Base-by-base conservation (phyloP, 2,888 invertebrate genomes). In the Listrodromus nycthemerus region DNA sequence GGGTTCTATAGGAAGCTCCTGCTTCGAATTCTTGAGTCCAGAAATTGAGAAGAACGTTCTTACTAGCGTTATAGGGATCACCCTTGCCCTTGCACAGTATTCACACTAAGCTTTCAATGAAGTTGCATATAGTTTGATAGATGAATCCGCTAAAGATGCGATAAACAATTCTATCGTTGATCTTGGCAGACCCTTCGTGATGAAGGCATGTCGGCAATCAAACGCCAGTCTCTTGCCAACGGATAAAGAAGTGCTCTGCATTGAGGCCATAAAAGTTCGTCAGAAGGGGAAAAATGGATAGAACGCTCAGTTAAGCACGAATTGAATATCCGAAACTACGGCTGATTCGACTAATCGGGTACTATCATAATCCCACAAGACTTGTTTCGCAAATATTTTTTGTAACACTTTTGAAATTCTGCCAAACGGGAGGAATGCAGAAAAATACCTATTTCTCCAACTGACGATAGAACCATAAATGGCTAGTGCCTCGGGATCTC, bases 391-490 rank as follows among this genome's bases (percentile, higher is more conserved):
- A 30, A 74, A 45, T 63, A 83, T 86, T 83, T 86, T 87, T 41
- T 79, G 77, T 27, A 89, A 66, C 1, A 63, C 52, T 77, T 67
- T 87, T 3, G 82, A n/a, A 37, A 87, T 86, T 16, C 88, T 45
- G 3, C 83, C 66, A 55, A 89, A 89, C 0, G 84, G 85, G 10
- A 87, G 86, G 45, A 87, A 89, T 1, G 86, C 86, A 71, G 87
- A 88, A 63, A 85, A 86, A 55, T 33, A 80, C 8, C 27, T 45
- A 13, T 80, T 30, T 63, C 50, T 71, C 86, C 85, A 87, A 30
- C 30, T 30, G 13, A 86, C 71, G 0, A 85, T 85, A 16, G 86
- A 85, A 5, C 82, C 30, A 30, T 30, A 4, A 4, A 30, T 30
- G 30, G 30, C 30, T 4, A 30, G 6, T 30, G 30, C 86, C 8